These are phyloP conservation scores for Meiosimyza platycephala DNA, from an alignment of 2,888 invertebrate genomes.

Conservation along the genomic window DNA sequence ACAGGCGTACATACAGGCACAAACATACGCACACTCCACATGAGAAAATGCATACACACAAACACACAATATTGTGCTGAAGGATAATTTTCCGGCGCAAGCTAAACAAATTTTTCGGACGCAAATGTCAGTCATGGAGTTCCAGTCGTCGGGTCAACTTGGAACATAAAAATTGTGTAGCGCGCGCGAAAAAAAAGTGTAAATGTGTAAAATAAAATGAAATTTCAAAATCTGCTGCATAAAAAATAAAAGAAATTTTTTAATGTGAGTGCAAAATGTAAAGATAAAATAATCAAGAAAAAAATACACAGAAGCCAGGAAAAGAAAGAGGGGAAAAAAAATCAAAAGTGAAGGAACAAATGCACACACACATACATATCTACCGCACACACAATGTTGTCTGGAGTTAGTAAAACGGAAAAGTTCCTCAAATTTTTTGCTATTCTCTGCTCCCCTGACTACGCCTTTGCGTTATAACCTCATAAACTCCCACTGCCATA, in stretches of 20 bases:
- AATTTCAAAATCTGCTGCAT: background rate
- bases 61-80: background rate
- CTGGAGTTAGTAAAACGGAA: slow-evolving; percentile 15
- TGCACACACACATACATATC: background rate
- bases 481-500: too few species aligned
- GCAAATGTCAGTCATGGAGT: slow-evolving; percentile 64
- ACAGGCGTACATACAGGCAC: slow-evolving; percentile 10
- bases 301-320: background rate
- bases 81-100: slow-evolving; percentile 7
- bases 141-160: slow-evolving; percentile 66
- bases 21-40: slow-evolving; percentile 20
- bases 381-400: slow-evolving; percentile 16
- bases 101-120: slow-evolving; percentile 34
- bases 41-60: background rate
- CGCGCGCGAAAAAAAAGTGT: slow-evolving; percentile 48
- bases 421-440: background rate
- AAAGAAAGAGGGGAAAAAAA: background rate
- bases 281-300: slow-evolving; percentile 4
- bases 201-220: slow-evolving; percentile 25
- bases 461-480: too few species aligned
- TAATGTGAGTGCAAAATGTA: slow-evolving; percentile 1
- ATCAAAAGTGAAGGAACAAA: background rate
- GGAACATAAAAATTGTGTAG: slow-evolving; percentile 54
- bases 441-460: too few species aligned
- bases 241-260: background rate